Evolutionary conservation across 2,888 invertebrate species (phyloP).

Genomic region (Neoscelio sp.): DNA sequence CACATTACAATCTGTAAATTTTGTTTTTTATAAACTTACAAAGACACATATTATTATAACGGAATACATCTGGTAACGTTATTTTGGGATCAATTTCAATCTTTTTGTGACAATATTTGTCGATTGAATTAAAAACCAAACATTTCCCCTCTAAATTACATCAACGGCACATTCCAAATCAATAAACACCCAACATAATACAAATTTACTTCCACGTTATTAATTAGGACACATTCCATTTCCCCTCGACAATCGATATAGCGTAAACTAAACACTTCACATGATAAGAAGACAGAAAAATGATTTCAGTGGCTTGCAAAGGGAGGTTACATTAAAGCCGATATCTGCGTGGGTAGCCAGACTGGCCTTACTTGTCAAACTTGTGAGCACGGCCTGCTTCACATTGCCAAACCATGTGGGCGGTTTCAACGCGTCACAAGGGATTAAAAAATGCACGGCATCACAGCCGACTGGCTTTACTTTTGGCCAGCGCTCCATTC

Average conservation of each 20-base stretch:
- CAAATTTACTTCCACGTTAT: slow-evolving; percentile 29
- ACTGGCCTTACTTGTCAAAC: slow-evolving; percentile 75
- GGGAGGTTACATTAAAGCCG: slow-evolving; percentile 58
- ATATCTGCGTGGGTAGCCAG: slow-evolving; percentile 72
- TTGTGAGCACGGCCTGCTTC: slow-evolving; percentile 70
- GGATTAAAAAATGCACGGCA: slow-evolving; percentile 45
- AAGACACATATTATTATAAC: too few relatives aligned
- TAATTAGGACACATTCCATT: slow-evolving; percentile 41
- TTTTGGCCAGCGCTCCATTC: slow-evolving; percentile 20
- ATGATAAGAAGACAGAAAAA: slow-evolving; percentile 28
- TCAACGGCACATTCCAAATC: too few relatives aligned
- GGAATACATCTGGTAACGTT: too few relatives aligned
- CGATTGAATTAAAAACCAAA: too few relatives aligned
- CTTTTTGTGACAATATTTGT: too few relatives aligned
- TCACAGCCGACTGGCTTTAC: slow-evolving; percentile 45
- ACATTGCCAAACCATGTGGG: slow-evolving; percentile 73
- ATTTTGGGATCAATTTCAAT: too few relatives aligned
- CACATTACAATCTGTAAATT: too few relatives aligned
- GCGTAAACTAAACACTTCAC: slow-evolving; percentile 33
- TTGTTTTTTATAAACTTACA: too few relatives aligned
- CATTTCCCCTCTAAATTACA: too few relatives aligned
- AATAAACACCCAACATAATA: slow-evolving; percentile 2
- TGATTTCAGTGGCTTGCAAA: slow-evolving; percentile 11
- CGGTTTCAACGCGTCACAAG: slow-evolving; percentile 63
- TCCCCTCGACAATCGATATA: slow-evolving; percentile 4